phyloP scores from a whole-genome alignment of 1,140 invertebrate genomes.

The Holotrichia oblita region DNA sequence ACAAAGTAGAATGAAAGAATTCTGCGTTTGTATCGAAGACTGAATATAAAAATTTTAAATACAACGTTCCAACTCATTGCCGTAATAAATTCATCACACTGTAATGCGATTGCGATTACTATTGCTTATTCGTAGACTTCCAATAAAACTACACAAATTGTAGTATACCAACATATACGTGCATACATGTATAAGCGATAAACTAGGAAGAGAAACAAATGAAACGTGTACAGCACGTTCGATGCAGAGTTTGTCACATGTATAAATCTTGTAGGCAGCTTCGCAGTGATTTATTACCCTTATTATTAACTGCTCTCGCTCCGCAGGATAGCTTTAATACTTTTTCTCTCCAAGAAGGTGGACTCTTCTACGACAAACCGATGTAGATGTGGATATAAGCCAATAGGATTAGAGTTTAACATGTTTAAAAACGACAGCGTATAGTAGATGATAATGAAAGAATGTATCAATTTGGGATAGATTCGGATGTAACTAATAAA shows the following conservation, averaged over 20 bases:
- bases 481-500: too few relatives aligned
- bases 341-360: not conserved
- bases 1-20: too few relatives aligned
- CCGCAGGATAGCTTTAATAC: not conserved
- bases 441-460: too few relatives aligned
- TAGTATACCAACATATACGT: not conserved
- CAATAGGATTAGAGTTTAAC: not conserved
- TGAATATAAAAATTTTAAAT: too few relatives aligned
- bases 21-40: too few relatives aligned
- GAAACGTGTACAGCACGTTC: slow-evolving; percentile 11
- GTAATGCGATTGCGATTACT: not conserved
- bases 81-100: not conserved
- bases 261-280: not conserved
- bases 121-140: not conserved
- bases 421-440: too few relatives aligned
- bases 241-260: slow-evolving; percentile 21
- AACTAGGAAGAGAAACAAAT: slow-evolving; percentile 32
- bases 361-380: not conserved
- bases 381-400: not conserved
- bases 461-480: too few relatives aligned
- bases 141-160: not conserved
- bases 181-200: not conserved
- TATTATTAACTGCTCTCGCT: slow-evolving; percentile 5
- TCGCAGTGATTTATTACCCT: slow-evolving; percentile 7
- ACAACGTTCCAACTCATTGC: too few relatives aligned